A percentile compares a stretch with the other conserved stretches of the same genome.
These are phyloP conservation scores for Ips typographus DNA, from an alignment of 1,140 invertebrate species.

Conservation along the genomic window DNA sequence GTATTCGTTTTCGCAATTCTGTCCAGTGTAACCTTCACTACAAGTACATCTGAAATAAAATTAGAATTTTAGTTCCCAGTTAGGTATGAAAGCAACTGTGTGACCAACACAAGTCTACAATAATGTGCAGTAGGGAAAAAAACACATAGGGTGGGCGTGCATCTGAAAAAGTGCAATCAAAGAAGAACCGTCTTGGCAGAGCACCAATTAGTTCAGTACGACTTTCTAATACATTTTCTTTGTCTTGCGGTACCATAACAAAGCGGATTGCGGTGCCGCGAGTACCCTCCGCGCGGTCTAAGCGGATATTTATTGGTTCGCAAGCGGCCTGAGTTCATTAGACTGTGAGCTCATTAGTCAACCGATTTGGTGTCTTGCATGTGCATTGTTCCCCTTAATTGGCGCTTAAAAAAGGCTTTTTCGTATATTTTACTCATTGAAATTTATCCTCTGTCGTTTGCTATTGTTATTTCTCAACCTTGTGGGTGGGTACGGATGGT, in stretches of 20 bases:
- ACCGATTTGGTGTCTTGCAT: constrained; percentile 18
- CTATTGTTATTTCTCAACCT: constrained; percentile 15
- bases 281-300: constrained; percentile 16
- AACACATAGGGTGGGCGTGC: constrained; percentile 22
- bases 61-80: background rate
- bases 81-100: background rate
- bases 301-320: constrained; percentile 18
- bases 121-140: background rate
- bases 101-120: background rate
- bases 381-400: constrained; percentile 33
- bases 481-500: constrained; percentile 8
- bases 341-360: constrained; percentile 14
- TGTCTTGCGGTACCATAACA: constrained; percentile 32
- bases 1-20: constrained; percentile 87
- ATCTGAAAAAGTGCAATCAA: no score
- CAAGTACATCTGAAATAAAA: constrained; percentile 78
- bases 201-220: constrained; percentile 29
- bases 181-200: no score
- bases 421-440: constrained; percentile 16
- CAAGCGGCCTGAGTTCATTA: constrained; percentile 9
- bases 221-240: constrained; percentile 37
- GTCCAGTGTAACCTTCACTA: constrained; percentile 82
- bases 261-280: constrained; percentile 19
- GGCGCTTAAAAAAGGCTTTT: constrained; percentile 21
- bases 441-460: constrained; percentile 20